phyloP scores from a whole-genome alignment of 2,797 vertebrate species.

The Parotocinclus haroldoi region DNA sequence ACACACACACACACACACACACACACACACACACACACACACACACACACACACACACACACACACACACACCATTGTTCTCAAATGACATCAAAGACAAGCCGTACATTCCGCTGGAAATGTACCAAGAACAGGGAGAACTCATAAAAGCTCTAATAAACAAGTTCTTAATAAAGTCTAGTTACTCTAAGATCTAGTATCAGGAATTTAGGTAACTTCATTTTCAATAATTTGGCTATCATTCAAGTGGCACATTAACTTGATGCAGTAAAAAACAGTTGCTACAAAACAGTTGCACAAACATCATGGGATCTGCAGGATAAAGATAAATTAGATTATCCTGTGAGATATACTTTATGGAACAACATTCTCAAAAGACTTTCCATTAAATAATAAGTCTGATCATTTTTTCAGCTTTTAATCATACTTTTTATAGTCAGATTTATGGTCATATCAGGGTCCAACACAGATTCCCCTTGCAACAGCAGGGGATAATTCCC shows the following conservation, averaged over 20 bases:
- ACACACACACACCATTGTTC: background rate
- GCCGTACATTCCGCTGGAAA: background rate
- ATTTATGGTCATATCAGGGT: too few species aligned
- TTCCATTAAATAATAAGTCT: too few species aligned
- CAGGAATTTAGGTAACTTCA: slow-evolving; percentile 5
- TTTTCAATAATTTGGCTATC: slow-evolving; percentile 4
- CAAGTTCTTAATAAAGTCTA: slow-evolving; percentile 14
- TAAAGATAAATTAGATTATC: background rate
- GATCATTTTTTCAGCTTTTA: too few species aligned
- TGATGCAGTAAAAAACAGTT: slow-evolving; percentile 16
- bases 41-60: slow-evolving; percentile 6
- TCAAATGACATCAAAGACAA: slow-evolving; percentile 19
- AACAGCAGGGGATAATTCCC: too few species aligned
- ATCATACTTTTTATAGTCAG: too few species aligned
- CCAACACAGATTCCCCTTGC: too few species aligned
- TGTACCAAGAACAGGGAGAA: slow-evolving; percentile 23
- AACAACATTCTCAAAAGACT: too few species aligned
- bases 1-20: slow-evolving; percentile 2
- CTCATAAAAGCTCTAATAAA: slow-evolving; percentile 10
- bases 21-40: too few species aligned
- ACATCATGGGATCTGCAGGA: background rate
- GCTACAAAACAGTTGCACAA: background rate
- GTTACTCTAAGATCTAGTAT: background rate
- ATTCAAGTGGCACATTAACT: slow-evolving; percentile 1
- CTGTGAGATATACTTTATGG: background rate